Base-by-base conservation (phyloP, 2,797 vertebrate species). In the Meriones psammophilus region DNA sequence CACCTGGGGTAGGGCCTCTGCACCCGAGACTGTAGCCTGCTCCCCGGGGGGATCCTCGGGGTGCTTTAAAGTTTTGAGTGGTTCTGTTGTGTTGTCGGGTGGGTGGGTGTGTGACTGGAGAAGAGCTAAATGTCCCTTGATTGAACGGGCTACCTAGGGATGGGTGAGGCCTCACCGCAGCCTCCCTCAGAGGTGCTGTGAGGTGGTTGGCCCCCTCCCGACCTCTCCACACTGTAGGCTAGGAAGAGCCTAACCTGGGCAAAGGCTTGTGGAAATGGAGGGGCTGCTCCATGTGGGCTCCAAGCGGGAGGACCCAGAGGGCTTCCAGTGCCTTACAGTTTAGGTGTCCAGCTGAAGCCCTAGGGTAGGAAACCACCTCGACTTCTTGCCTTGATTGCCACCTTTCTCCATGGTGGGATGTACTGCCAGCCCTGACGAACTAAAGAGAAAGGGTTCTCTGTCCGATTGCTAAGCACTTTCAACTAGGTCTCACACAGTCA, bases 21-120 rank as follows among this genome's bases (percentile, higher is more conserved):
- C 89, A 88, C 73, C 3, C 24, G 76, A 80, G 80, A n/a, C 90
- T 30, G 18, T 26, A 81, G 73, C 36, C 73, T 56, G 83, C 30
- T 3, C 66, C 73, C 22, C 56, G 20, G 14, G 69, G 78, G 15
- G 88, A 68, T 84, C 66, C 85, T 18, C 60, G n/a, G 68, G 60
- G n/a, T 22, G 68, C 89, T 20, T 62, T 94, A 91, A 98, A 98
- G 95, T 98, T 97, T 97, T 92, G 88, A 83, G 88, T 92, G 60
- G 20, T 50, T 71, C 74, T 60, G 33, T 39, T 83, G 74, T 89
- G 93, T 46, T 46, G 22, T 14, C 58, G 22, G 89, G 28, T 78
- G 28, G 24, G 46, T 73, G 73, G 13, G 66, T 54, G 74, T 74
- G 83, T 78, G 76, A 24, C 10, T 39, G 89, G 1, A 56, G 58